Evolutionary conservation across 2,888 invertebrate genomes (phyloP).

Genomic region (Synanthedon andrenaeformis): DNA sequence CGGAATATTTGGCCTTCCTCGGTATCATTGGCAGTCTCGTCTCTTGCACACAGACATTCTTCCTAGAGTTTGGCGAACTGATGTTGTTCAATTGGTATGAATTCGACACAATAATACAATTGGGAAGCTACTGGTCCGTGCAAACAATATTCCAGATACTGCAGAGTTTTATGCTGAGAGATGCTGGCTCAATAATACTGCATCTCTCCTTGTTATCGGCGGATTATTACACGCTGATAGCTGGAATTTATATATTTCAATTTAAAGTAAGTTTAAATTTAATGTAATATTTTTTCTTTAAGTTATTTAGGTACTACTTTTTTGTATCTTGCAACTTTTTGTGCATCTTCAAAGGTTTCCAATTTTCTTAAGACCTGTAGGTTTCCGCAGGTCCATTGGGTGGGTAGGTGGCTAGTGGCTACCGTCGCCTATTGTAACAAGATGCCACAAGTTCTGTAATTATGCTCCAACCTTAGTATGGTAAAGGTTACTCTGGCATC

Average conservation of each 20-base stretch:
- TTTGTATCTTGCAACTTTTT: not conserved
- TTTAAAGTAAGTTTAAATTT: slow-evolving; percentile 73
- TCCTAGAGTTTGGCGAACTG: slow-evolving; percentile 78
- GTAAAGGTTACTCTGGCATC: no score
- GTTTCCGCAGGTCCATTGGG: no score
- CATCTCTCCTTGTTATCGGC: slow-evolving; percentile 86
- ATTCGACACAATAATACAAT: slow-evolving; percentile 71
- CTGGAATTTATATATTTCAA: slow-evolving; percentile 83
- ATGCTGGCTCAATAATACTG: slow-evolving; percentile 84
- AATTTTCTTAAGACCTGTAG: no score
- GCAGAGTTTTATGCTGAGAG: slow-evolving; percentile 79
- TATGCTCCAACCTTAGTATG: no score
- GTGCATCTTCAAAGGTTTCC: not conserved
- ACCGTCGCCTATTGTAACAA: no score
- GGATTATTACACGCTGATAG: slow-evolving; percentile 86
- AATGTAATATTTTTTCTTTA: not conserved
- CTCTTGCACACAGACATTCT: slow-evolving; percentile 83
- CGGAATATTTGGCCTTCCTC: slow-evolving; percentile 85
- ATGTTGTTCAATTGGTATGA: slow-evolving; percentile 78
- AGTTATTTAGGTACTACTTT: not conserved
- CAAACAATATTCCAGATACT: slow-evolving; percentile 83
- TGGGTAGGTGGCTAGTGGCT: no score
- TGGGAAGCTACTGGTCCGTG: slow-evolving; percentile 74
- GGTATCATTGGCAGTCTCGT: slow-evolving; percentile 84
- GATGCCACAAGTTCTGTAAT: no score